Evolutionary conservation across 2,113 vertebrate genomes (phyloP).

Genomic region (Brachyhypopomus gauderio): DNA sequence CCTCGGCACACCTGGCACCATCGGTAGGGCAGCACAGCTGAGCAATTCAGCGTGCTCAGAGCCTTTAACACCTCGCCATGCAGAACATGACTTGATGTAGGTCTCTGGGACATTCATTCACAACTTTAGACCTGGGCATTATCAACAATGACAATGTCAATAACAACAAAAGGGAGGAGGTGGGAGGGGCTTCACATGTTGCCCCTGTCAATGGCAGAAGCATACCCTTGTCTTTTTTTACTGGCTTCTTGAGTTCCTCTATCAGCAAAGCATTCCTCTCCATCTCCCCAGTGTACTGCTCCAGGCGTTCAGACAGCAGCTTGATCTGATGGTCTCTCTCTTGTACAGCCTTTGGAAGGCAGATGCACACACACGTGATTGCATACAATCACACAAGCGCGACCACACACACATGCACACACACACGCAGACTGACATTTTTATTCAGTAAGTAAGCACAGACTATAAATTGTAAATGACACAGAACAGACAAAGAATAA

Average conservation of each 20-base stretch:
- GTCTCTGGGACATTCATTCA: neutral
- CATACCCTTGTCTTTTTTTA: slow-evolving; percentile 82
- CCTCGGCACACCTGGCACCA: no score
- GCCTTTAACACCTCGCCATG: neutral
- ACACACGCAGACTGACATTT: neutral
- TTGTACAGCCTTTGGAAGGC: slow-evolving; percentile 80
- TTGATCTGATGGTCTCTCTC: slow-evolving; percentile 91
- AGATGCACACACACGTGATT: neutral
- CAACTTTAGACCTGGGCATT: no score
- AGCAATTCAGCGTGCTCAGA: neutral
- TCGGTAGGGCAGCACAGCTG: no score
- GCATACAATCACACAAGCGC: neutral
- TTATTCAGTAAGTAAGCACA: no score
- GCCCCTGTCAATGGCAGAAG: neutral
- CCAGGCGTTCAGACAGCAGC: slow-evolving; percentile 86
- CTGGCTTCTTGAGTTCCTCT: slow-evolving; percentile 83
- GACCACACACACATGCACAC: neutral
- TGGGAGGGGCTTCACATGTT: neutral
- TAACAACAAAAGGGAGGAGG: neutral
- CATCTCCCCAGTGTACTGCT: slow-evolving; percentile 92
- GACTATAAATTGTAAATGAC: neutral
- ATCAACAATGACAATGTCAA: neutral
- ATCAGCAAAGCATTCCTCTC: slow-evolving; percentile 84
- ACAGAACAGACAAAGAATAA: neutral
- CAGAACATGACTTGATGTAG: neutral